Evolutionary conservation across 2,888 invertebrate species (phyloP).

Genomic region (Aphrophora alni): DNA sequence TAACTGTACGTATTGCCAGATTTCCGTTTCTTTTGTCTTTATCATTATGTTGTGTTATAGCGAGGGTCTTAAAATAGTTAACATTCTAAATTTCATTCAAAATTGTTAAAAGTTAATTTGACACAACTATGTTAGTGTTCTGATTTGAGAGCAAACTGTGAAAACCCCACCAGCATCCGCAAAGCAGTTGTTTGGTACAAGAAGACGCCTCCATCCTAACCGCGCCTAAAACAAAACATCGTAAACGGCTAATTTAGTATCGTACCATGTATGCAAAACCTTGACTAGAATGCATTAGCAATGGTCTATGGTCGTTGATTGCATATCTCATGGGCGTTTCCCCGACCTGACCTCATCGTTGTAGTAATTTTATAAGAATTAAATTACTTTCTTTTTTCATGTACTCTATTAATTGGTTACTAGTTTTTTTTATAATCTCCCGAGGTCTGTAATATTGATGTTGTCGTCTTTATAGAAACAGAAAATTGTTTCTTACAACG

Average conservation of each 20-base stretch:
- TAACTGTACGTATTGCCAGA: too few relatives aligned
- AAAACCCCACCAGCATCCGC: background rate
- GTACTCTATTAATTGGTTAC: background rate
- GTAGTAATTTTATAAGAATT: background rate
- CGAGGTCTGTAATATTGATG: too few relatives aligned
- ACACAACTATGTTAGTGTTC: too few relatives aligned
- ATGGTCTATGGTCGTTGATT: background rate
- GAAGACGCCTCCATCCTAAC: background rate
- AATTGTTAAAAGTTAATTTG: too few relatives aligned
- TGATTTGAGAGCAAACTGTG: background rate
- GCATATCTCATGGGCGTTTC: background rate
- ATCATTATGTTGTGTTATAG: too few relatives aligned
- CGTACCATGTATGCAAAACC: background rate
- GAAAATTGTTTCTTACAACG: too few relatives aligned
- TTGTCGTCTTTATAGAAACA: too few relatives aligned
- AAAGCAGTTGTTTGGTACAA: too few relatives aligned
- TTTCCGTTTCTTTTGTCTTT: too few relatives aligned
- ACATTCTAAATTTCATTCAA: too few relatives aligned
- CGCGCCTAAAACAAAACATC: conserved; percentile 6
- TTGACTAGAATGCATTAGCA: background rate
- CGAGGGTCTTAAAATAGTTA: too few relatives aligned
- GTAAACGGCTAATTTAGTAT: background rate
- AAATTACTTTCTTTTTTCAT: background rate
- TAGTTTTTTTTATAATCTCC: too few relatives aligned
- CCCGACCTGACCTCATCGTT: background rate